These are phyloP conservation scores for Reticulitermes lucifugus DNA, from an alignment of 2,888 invertebrate species.

Conservation along the genomic window DNA sequence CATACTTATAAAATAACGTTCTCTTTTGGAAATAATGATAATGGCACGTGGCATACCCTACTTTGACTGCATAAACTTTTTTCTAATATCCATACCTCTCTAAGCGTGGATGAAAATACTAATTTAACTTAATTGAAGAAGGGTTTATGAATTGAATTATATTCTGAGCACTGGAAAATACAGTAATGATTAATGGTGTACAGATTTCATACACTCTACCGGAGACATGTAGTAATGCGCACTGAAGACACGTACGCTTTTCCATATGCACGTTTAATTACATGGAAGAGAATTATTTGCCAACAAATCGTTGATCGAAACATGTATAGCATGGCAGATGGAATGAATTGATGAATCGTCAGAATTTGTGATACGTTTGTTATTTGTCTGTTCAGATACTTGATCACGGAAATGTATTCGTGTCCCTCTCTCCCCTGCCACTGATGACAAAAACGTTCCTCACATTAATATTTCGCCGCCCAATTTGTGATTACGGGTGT, in stretches of 20 bases:
- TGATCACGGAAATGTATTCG: too few relatives aligned
- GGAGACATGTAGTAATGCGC: background rate
- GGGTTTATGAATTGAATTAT: background rate
- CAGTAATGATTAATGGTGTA: background rate
- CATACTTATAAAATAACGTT: too few relatives aligned
- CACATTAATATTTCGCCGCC: too few relatives aligned
- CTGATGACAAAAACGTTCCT: too few relatives aligned
- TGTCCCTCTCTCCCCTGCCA: too few relatives aligned
- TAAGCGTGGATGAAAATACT: background rate
- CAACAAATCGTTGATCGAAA: slow-evolving; percentile 17
- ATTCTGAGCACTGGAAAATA: background rate
- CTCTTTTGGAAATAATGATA: too few relatives aligned
- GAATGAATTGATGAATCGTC: background rate
- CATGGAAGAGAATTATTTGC: slow-evolving; percentile 9
- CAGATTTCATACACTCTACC: background rate
- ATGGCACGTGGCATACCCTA: too few relatives aligned
- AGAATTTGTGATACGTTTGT: slow-evolving; percentile 18
- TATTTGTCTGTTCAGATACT: background rate
- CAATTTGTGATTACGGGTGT: too few relatives aligned
- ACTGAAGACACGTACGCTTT: background rate
- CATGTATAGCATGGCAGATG: background rate
- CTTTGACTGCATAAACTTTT: too few relatives aligned
- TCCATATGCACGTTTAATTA: slow-evolving; percentile 21
- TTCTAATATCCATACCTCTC: too few relatives aligned
- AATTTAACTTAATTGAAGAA: background rate